Percentiles rank a stretch among this genome's conserved stretches.
phyloP scores from a whole-genome alignment of 2,797 vertebrate genomes.

The Selene dorsalis region DNA sequence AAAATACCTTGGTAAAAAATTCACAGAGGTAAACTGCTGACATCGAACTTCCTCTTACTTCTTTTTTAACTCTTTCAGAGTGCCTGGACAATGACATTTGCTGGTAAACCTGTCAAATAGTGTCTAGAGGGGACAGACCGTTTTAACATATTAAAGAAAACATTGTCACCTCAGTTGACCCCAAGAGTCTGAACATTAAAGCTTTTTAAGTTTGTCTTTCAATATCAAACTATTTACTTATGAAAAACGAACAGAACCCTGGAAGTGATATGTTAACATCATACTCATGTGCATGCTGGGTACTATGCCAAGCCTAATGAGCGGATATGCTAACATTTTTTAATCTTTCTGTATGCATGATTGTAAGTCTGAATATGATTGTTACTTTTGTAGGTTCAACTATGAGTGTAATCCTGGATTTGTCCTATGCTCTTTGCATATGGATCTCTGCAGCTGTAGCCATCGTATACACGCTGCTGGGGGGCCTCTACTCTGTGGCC shows the following conservation, averaged over 20 bases:
- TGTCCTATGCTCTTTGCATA: constrained; percentile 77
- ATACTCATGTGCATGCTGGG: neutral
- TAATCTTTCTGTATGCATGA: neutral
- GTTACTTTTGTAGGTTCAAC: constrained; percentile 75
- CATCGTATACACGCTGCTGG: constrained; percentile 83
- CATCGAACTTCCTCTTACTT: too few relatives aligned
- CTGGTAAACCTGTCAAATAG: neutral
- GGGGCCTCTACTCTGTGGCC: constrained; percentile 84
- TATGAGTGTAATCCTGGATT: constrained; percentile 83
- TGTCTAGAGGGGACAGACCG: too few relatives aligned
- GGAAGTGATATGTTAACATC: too few relatives aligned
- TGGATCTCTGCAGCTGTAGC: constrained; percentile 80
- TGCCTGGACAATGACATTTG: too few relatives aligned
- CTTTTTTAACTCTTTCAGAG: too few relatives aligned
- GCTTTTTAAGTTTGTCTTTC: too few relatives aligned
- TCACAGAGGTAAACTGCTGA: too few relatives aligned
- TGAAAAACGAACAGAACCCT: neutral
- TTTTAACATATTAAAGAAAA: too few relatives aligned
- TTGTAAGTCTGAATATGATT: neutral
- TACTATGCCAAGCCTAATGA: neutral
- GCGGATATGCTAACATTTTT: neutral
- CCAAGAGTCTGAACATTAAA: too few relatives aligned
- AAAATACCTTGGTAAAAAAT: too few relatives aligned
- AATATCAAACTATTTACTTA: neutral
- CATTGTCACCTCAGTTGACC: too few relatives aligned